A percentile compares a stretch with the other conserved stretches of the same genome.
Evolutionary conservation across 2,113 vertebrate genomes (phyloP).

Genomic region (Sapajus apella): DNA sequence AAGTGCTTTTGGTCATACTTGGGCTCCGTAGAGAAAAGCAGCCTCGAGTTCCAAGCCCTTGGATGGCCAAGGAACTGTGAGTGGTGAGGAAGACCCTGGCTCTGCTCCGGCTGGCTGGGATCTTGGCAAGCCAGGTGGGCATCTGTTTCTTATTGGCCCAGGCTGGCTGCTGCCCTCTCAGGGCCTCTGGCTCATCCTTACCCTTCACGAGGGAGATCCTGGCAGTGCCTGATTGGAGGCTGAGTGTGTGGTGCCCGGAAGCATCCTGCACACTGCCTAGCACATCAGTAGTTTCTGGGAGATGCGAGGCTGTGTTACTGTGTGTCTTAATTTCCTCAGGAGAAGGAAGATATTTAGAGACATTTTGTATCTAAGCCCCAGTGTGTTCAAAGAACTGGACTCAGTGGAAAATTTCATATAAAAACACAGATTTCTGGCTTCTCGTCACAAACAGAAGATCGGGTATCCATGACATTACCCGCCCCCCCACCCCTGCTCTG

Average conservation of each 20-base stretch:
- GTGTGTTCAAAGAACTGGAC: not conserved
- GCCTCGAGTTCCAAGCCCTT: not conserved
- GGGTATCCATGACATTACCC: not conserved
- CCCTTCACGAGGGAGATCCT: no score
- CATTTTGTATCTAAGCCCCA: not conserved
- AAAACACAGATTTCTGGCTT: slow-evolving; percentile 9
- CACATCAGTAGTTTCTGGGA: not conserved
- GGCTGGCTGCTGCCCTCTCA: not conserved
- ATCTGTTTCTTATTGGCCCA: not conserved
- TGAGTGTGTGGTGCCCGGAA: not conserved
- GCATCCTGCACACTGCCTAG: not conserved
- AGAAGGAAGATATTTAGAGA: not conserved
- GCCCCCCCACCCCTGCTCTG: no score
- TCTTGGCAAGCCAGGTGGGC: not conserved
- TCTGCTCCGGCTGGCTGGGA: not conserved
- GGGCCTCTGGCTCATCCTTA: not conserved
- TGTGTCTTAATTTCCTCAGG: not conserved
- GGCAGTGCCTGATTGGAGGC: not conserved
- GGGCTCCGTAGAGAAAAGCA: not conserved
- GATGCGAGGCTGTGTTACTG: no score
- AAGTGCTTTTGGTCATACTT: not conserved
- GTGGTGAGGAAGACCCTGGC: not conserved
- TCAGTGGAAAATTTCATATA: not conserved
- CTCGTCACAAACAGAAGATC: not conserved
- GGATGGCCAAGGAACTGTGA: accelerated